Evolutionary conservation across 2,113 vertebrate genomes (phyloP), one percentile per base, ranked within the genome.

Genomic region (Campylomormyrus tamandua): DNA sequence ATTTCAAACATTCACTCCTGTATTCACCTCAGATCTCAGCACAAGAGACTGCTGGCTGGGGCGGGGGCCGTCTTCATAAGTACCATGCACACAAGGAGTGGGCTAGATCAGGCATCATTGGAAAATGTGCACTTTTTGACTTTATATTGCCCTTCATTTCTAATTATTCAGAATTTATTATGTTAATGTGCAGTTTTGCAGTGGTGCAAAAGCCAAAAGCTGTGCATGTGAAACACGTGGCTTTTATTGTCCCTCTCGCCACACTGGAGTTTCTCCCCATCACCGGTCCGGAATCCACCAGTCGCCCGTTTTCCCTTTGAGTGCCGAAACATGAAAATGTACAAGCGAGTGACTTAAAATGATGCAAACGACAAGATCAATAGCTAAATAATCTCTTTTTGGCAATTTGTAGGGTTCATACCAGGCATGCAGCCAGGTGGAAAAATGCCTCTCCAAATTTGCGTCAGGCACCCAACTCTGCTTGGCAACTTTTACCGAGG

Each of bases 11-110:
- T 24, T 8, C 31, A 31, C 91, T 92, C 93, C 84, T 87, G 66
- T 87, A 93, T 93, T 93, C 92, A 94, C 89, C 92, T 93, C 90
- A 93, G 91, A 7, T 80, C 74, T 39, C 35, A 77, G 70, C 31
- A 77, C 15, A 6, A 15, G 4, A 17, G 66, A 7, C 70, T 88
- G 56, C 84, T 42, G 15, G 19, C n/a, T 3, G 58, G 62, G 9
- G n/a, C 3, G 10, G n/a, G 62, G 62, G 62, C 2, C 7, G 2
- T 42, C 19, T 80, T 80, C 35, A 21, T 17, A 42, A 45, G 77
- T 42, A 42, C 13, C 74, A 80, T 19, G 27, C 74, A 24, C 42
- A 45, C 42, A 7, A 45, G 77, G 6, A 83, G 77, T 6, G 10
- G 27, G 7, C 7, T 62, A 62, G 10, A 70, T 31, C n/a, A 70